phyloP scores from a whole-genome alignment of 2,113 vertebrate species.

The Leptocoma aspasia region DNA sequence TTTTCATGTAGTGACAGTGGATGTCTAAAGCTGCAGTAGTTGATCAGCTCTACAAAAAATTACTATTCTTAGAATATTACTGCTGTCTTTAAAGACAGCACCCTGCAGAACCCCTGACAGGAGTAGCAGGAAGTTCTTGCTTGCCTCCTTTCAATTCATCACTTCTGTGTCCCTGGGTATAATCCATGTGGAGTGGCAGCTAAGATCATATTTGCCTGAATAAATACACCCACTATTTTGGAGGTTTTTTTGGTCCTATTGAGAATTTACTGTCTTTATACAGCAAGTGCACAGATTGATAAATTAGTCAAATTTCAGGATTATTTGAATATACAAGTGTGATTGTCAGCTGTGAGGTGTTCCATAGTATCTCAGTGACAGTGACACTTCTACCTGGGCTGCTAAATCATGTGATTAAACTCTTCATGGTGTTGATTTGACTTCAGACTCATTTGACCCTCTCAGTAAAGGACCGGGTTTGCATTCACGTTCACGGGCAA shows the following conservation, averaged over 20 bases:
- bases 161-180: neutral
- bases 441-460: constrained; percentile 81
- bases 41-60: neutral
- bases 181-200: neutral
- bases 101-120: neutral
- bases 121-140: neutral
- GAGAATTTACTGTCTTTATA: neutral
- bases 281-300: neutral
- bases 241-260: neutral
- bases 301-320: neutral
- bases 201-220: neutral
- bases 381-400: neutral
- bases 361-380: neutral
- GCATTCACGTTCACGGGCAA: constrained; percentile 72
- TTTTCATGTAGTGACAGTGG: neutral
- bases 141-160: neutral
- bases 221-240: neutral
- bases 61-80: neutral
- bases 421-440: constrained; percentile 54
- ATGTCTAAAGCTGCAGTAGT: neutral
- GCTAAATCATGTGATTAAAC: constrained; percentile 13
- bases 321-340: neutral
- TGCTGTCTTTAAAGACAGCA: neutral
- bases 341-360: neutral
- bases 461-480: constrained; percentile 76